A percentile compares a stretch with the other conserved stretches of the same genome.
Conservation (phyloP, 1,140 invertebrate genomes). For the Parapsyche elsis region DNA sequence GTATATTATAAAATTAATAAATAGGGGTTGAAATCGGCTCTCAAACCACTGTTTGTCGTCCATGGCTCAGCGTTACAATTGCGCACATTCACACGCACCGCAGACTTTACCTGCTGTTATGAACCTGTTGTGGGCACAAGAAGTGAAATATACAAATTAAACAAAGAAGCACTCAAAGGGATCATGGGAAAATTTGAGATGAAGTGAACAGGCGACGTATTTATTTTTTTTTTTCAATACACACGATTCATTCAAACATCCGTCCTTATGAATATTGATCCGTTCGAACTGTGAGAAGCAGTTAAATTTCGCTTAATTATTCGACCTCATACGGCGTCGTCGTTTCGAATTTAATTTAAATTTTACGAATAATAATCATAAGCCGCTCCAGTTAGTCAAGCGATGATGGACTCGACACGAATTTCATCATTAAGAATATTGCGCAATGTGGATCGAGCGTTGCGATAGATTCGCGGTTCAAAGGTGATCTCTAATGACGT, state of each 20-base stretch:
- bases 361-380: not conserved
- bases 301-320: not conserved
- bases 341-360: not conserved
- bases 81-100: slow-evolving; percentile 54
- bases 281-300: slow-evolving; percentile 14
- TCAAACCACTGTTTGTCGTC: not conserved
- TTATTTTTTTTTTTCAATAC: not conserved
- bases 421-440: not conserved
- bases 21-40: slow-evolving; percentile 12
- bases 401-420: slow-evolving; percentile 15
- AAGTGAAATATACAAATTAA: slow-evolving; percentile 50
- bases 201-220: slow-evolving; percentile 7
- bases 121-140: slow-evolving; percentile 52
- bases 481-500: slow-evolving; percentile 19
- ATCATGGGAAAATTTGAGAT: slow-evolving; percentile 53
- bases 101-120: slow-evolving; percentile 50
- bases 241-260: slow-evolving; percentile 10
- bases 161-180: slow-evolving; percentile 51
- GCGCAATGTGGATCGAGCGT: slow-evolving; percentile 7
- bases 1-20: not conserved
- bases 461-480: slow-evolving; percentile 7
- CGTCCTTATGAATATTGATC: slow-evolving; percentile 34
- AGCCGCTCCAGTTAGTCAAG: not conserved
- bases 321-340: not conserved
- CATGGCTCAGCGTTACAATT: slow-evolving; percentile 47